Percentiles rank a stretch among this genome's conserved stretches.
Conservation (phyloP, 1,140 invertebrate species). For the Pygmarrhopalites habei region DNA sequence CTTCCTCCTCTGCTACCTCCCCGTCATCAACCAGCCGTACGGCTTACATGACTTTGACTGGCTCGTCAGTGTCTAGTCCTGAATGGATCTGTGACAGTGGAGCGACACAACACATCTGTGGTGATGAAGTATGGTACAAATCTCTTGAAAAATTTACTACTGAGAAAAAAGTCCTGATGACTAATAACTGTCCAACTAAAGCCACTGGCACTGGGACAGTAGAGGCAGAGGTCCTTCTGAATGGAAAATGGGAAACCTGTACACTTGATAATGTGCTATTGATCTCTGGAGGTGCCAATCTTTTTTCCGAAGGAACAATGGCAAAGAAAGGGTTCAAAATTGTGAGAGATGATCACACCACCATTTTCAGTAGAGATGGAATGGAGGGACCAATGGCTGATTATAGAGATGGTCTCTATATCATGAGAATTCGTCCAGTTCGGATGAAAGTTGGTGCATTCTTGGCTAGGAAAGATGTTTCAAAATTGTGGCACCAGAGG, state of each 20-base stretch:
- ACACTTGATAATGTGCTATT: neutral
- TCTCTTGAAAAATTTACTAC: neutral
- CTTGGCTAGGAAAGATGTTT: neutral
- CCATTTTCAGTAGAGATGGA: neutral
- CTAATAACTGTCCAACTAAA: neutral
- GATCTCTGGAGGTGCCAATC: neutral
- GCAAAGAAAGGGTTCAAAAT: neutral
- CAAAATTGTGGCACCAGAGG: conserved; percentile 11
- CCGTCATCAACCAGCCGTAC: neutral
- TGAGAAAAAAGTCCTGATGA: neutral
- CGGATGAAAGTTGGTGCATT: neutral
- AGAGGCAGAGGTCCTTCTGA: neutral
- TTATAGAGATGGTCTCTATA: neutral
- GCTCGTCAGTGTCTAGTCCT: too few species aligned
- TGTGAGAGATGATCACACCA: neutral
- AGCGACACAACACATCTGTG: neutral
- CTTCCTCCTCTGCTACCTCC: too few species aligned
- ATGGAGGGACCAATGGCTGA: neutral
- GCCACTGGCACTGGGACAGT: neutral
- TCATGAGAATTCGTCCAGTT: neutral
- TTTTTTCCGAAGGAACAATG: neutral
- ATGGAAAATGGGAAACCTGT: neutral
- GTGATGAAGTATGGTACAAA: neutral
- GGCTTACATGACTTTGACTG: neutral
- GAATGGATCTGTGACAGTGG: neutral